Evolutionary conservation across 2,113 vertebrate genomes (phyloP).

Genomic region (Alethe castanea): DNA sequence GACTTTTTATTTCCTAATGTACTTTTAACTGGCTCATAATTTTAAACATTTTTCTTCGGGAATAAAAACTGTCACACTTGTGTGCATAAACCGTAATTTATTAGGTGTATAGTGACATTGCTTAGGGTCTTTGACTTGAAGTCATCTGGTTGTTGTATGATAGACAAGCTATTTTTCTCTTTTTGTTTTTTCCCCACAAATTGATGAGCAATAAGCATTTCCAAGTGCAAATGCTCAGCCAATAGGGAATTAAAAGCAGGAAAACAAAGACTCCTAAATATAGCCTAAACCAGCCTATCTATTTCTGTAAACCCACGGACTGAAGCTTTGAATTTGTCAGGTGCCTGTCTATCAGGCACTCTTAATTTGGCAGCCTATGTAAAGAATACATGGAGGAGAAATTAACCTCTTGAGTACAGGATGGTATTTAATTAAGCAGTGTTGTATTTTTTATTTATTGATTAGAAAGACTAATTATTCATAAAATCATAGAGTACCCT

Average conservation of each 20-base stretch:
- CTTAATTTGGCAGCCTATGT: neutral
- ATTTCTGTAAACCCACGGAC: neutral
- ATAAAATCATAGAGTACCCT: neutral
- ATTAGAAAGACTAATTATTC: neutral
- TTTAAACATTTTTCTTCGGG: neutral
- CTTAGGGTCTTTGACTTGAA: neutral
- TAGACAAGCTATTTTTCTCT: neutral
- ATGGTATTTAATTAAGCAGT: neutral
- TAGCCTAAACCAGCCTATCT: neutral
- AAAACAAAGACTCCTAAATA: neutral
- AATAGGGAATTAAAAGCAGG: neutral
- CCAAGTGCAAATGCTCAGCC: neutral
- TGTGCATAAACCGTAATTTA: neutral
- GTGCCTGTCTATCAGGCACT: neutral
- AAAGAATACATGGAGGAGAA: neutral
- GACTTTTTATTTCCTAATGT: neutral
- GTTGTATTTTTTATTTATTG: neutral
- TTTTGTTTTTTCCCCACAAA: neutral
- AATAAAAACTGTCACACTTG: neutral
- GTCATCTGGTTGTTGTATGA: neutral
- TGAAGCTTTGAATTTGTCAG: neutral
- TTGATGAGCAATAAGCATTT: neutral
- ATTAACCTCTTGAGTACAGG: neutral
- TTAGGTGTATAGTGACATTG: neutral
- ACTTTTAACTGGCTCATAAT: constrained; percentile 4